Conservation (phyloP, 2,888 invertebrate genomes). For the Epinotia nisella region DNA sequence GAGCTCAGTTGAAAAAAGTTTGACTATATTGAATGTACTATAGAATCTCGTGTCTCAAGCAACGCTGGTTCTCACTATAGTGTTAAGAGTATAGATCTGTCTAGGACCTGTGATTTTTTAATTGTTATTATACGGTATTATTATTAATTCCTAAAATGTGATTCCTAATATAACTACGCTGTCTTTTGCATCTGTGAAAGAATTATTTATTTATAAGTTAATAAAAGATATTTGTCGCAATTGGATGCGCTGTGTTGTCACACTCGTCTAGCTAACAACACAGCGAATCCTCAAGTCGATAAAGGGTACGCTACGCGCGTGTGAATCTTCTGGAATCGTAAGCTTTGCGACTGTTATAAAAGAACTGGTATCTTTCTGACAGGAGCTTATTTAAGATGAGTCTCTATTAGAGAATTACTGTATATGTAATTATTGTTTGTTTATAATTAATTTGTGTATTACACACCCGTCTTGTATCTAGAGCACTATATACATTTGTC, state of each 20-base stretch:
- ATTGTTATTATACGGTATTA: conserved; percentile 67
- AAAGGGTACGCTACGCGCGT: too few species aligned
- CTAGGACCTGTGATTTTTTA: conserved; percentile 75
- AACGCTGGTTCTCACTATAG: conserved; percentile 57
- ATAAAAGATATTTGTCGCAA: not conserved
- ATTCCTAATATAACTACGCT: conserved; percentile 70
- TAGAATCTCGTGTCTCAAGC: conserved; percentile 25
- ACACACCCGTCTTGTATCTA: too few species aligned
- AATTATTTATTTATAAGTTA: conserved; percentile 54
- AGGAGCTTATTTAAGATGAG: too few species aligned
- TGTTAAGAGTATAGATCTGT: conserved; percentile 72
- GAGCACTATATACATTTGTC: too few species aligned
- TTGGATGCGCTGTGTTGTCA: not conserved
- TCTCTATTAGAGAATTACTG: too few species aligned
- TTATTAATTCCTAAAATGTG: conserved; percentile 64
- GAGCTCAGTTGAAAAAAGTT: conserved; percentile 47
- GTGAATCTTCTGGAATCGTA: too few species aligned
- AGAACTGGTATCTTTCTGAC: too few species aligned
- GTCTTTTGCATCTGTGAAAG: conserved; percentile 80
- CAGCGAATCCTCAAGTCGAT: not conserved
- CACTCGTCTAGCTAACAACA: not conserved
- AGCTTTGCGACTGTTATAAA: too few species aligned
- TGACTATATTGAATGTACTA: conserved; percentile 39
- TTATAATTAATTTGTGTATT: too few species aligned
- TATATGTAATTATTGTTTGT: too few species aligned